These are phyloP conservation scores for Leptodactylus fallax DNA, from an alignment of 2,797 vertebrate species.

Conservation along the genomic window DNA sequence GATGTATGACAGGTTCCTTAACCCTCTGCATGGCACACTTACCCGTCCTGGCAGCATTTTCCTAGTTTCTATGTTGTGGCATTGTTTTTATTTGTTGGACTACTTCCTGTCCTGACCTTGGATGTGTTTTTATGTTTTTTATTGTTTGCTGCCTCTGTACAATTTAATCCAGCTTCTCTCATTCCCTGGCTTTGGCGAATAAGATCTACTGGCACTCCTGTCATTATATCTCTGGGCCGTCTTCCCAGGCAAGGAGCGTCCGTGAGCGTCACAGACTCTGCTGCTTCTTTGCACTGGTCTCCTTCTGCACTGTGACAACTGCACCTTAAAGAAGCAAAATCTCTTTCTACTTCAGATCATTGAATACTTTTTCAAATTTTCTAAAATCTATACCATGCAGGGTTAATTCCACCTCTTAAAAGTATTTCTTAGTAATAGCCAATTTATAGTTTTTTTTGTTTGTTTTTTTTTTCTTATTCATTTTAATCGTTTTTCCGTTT, in stretches of 20 bases:
- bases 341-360: not conserved
- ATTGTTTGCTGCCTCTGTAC: conserved; percentile 6
- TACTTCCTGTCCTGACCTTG: conserved; percentile 6
- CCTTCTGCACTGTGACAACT: not conserved
- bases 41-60: not conserved
- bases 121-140: not conserved
- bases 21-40: not conserved
- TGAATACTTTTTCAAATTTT: not conserved
- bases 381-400: not conserved
- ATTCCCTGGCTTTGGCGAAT: not conserved
- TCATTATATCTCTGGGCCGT: not conserved
- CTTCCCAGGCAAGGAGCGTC: not conserved
- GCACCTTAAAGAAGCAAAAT: not conserved
- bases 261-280: not conserved
- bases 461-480: no score
- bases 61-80: not conserved
- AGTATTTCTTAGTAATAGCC: no score
- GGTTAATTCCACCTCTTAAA: no score
- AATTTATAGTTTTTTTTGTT: no score
- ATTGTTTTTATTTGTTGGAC: not conserved
- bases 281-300: not conserved
- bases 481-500: no score
- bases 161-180: not conserved
- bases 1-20: not conserved
- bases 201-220: conserved; percentile 2